Conservation (phyloP, 30 jellyfish, hydroid and myxozoan genomes). For the Clytia hemisphaerica region DNA sequence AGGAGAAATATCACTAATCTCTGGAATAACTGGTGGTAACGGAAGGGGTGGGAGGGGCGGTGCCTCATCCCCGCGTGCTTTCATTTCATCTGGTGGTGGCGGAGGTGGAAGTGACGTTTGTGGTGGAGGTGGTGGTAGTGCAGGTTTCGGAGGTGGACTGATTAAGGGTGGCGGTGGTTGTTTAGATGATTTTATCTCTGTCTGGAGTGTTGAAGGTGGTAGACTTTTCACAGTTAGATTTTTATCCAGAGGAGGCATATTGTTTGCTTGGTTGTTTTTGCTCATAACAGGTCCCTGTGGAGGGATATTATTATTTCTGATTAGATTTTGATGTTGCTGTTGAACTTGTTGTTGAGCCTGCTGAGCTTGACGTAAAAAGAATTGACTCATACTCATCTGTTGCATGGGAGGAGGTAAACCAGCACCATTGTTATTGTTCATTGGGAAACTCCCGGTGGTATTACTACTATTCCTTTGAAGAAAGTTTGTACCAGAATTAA, state of each 20-base stretch:
- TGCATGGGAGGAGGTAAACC: no score
- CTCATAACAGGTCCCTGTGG: no score
- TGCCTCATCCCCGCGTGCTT: constrained; percentile 55
- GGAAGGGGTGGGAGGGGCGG: constrained; percentile 88
- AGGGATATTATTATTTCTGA: no score
- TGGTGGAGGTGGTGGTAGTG: constrained; percentile 81
- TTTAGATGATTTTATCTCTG: no score
- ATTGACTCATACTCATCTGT: constrained; percentile 37
- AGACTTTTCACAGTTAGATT: no score
- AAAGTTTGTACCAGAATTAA: neutral
- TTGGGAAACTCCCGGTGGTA: neutral
- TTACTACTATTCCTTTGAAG: neutral
- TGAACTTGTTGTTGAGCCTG: no score
- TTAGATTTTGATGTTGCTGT: no score
- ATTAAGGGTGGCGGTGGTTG: no score
- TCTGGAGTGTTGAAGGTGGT: no score
- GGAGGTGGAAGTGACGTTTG: constrained; percentile 78
- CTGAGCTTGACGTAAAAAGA: constrained; percentile 27
- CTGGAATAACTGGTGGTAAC: constrained; percentile 91
- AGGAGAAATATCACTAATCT: constrained; percentile 49
- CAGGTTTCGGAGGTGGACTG: constrained; percentile 13
- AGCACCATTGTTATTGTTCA: no score
- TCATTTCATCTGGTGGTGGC: constrained; percentile 68
- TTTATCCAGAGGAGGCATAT: no score
- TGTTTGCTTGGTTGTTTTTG: no score